phyloP scores from a whole-genome alignment of 2,113 vertebrate species.

The Sialia sialis region DNA sequence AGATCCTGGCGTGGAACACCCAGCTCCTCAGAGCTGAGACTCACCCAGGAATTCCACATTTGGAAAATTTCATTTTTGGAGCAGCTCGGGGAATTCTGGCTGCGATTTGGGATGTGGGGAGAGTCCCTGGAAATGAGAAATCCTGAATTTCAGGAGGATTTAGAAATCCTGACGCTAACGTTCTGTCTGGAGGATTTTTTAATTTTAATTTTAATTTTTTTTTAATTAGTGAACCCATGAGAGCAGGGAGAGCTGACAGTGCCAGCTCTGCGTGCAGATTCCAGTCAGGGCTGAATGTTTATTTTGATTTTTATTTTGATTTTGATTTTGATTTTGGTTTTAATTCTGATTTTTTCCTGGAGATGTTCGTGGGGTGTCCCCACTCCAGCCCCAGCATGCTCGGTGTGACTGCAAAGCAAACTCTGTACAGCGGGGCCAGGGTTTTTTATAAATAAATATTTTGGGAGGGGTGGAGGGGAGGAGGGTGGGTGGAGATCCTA shows the following conservation, averaged over 20 bases:
- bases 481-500: conserved; percentile 61
- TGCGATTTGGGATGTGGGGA: too few relatives aligned
- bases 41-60: background rate
- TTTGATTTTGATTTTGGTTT: too few relatives aligned
- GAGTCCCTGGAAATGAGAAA: too few relatives aligned
- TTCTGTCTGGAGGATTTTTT: background rate
- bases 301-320: too few relatives aligned
- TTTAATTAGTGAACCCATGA: background rate
- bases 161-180: background rate
- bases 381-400: conserved; percentile 37
- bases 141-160: background rate
- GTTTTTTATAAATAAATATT: conserved; percentile 72
- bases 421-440: conserved; percentile 75
- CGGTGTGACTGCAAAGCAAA: conserved; percentile 58
- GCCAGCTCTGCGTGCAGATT: too few relatives aligned
- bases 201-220: background rate
- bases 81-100: too few relatives aligned
- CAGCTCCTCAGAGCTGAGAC: conserved; percentile 1
- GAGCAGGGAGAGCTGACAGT: background rate
- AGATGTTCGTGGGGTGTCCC: too few relatives aligned
- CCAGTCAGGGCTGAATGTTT: too few relatives aligned
- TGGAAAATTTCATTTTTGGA: too few relatives aligned
- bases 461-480: conserved; percentile 13
- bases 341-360: too few relatives aligned
- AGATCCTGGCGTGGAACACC: conserved; percentile 50